Evolutionary conservation across 2,113 vertebrate genomes (phyloP).

Genomic region (human): GRCh38 chr13:29440501-29441000

Average conservation of each 20-base stretch:
- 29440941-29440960: not conserved
- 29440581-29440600: not conserved
- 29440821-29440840: not conserved
- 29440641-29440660: not conserved
- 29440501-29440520: not conserved
- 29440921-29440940: not conserved
- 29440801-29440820: not conserved
- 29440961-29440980: not conserved
- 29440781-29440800: not conserved
- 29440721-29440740: not conserved
- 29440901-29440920: accelerated
- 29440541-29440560: not conserved
- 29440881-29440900: not conserved
- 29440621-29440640: not conserved
- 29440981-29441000: not conserved
- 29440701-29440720: not conserved
- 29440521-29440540: not conserved
- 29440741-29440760: not conserved
- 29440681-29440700: not conserved
- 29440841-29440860: not conserved
- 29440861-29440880: not conserved
- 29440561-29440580: not conserved
- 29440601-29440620: not conserved
- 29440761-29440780: not conserved
- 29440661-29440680: not conserved